phyloP scores from a whole-genome alignment of 30 jellyfish, hydroid and myxozoan species.

The Aurelia aurita region DNA sequence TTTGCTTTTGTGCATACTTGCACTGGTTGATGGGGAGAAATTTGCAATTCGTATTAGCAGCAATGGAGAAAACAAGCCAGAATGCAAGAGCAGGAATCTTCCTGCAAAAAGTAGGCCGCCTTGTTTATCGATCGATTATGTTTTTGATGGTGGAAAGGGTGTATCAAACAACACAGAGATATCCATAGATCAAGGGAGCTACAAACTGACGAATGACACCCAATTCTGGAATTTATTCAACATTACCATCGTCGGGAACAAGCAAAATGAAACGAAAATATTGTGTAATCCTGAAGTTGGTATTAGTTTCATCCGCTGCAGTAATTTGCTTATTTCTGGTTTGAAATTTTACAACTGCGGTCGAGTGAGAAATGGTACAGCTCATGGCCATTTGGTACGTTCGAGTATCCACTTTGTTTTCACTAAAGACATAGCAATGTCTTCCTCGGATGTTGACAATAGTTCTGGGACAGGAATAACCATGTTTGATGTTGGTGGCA shows the following conservation, averaged over 20 bases:
- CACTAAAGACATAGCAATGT: slow-evolving; percentile 31
- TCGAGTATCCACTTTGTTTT: slow-evolving; percentile 59
- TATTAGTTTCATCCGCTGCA: slow-evolving; percentile 41
- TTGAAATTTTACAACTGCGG: slow-evolving; percentile 49
- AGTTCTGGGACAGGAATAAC: slow-evolving; percentile 61
- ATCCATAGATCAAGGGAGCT: slow-evolving; percentile 26
- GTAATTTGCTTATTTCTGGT: slow-evolving; percentile 18
- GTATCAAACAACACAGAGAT: slow-evolving; percentile 34
- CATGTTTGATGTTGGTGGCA: slow-evolving; percentile 65
- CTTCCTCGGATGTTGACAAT: slow-evolving; percentile 10
- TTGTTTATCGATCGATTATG: slow-evolving; percentile 68
- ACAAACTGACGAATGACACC: slow-evolving; percentile 17
- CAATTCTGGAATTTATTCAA: slow-evolving; percentile 10
- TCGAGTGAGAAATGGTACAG: slow-evolving; percentile 16
- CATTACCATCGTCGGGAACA: slow-evolving; percentile 48
- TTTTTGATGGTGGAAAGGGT: slow-evolving; percentile 52
- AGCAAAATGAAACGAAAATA: background rate
- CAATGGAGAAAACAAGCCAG: slow-evolving; percentile 45
- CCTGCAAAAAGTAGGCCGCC: slow-evolving; percentile 38
- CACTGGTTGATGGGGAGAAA: background rate
- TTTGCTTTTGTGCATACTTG: background rate
- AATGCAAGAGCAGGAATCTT: slow-evolving; percentile 23
- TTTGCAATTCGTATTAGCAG: slow-evolving; percentile 17
- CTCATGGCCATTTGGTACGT: background rate
- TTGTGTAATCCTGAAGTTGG: slow-evolving; percentile 29